Conservation (phyloP, 2,797 vertebrate species). For the Enteromius mattozi region DNA sequence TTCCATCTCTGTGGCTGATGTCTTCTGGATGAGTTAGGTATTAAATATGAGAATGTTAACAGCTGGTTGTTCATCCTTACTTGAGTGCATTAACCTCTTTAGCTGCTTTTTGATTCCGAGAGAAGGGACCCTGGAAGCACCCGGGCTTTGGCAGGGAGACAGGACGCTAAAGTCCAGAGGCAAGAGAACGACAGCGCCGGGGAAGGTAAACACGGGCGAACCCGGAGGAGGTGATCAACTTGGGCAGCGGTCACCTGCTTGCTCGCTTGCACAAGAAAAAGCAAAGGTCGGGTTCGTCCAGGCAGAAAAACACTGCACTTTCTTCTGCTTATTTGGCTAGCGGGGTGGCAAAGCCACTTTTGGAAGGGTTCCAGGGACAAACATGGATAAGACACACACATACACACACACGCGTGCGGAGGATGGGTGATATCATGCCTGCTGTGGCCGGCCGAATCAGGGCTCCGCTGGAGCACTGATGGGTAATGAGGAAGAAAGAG, state of each 20-base stretch:
- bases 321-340: conserved; percentile 73
- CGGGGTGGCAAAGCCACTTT: conserved; percentile 54
- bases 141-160: conserved; percentile 78
- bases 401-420: conserved; percentile 45
- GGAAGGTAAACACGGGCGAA: conserved; percentile 83
- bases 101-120: conserved; percentile 79
- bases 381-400: conserved; percentile 55
- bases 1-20: conserved; percentile 38
- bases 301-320: conserved; percentile 79
- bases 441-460: conserved; percentile 56
- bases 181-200: conserved; percentile 48
- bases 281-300: conserved; percentile 73
- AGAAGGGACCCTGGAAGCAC: conserved; percentile 84
- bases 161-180: conserved; percentile 80
- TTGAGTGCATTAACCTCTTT: conserved; percentile 90
- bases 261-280: conserved; percentile 76
- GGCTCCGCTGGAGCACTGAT: conserved; percentile 56
- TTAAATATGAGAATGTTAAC: conserved; percentile 88
- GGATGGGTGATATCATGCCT: conserved; percentile 53
- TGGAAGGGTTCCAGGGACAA: conserved; percentile 69
- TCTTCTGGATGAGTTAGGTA: conserved; percentile 68
- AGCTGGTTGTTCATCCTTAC: conserved; percentile 89
- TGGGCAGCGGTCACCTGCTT: conserved; percentile 81
- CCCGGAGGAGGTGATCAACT: conserved; percentile 77
- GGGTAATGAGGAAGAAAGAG: conserved; percentile 62